phyloP scores from a whole-genome alignment of 2,113 vertebrate genomes.

The Heptranchias perlo region DNA sequence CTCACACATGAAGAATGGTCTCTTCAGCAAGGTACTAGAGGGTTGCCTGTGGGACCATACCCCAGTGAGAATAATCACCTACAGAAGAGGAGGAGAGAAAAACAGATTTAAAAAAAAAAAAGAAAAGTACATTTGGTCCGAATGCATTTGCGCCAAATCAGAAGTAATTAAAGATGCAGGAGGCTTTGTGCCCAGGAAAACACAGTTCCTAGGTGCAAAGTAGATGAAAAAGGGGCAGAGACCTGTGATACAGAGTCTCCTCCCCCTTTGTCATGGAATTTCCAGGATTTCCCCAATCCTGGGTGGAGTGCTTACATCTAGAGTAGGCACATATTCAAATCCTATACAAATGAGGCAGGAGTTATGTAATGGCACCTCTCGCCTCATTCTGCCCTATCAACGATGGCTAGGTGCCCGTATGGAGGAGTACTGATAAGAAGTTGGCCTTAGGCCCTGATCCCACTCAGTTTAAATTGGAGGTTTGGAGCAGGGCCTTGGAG shows the following conservation, averaged over 20 bases:
- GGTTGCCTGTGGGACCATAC: not conserved
- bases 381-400: not conserved
- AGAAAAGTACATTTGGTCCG: not conserved
- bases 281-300: not conserved
- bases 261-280: not conserved
- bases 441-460: not conserved
- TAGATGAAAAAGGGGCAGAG: not conserved
- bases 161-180: not conserved
- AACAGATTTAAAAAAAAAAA: not conserved
- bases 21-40: not conserved
- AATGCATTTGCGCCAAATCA: not conserved
- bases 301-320: not conserved
- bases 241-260: not conserved
- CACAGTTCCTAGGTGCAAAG: not conserved
- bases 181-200: not conserved
- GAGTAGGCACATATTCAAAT: not conserved
- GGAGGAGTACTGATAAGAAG: not conserved
- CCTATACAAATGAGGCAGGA: not conserved
- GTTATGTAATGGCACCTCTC: not conserved
- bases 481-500: not conserved
- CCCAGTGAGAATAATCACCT: not conserved
- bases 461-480: not conserved
- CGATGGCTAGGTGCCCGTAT: not conserved
- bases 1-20: not conserved
- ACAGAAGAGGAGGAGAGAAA: not conserved